Evolutionary conservation across 2,113 vertebrate species (phyloP), one percentile per base, ranked within the genome.

Genomic region (Labrus mixtus): DNA sequence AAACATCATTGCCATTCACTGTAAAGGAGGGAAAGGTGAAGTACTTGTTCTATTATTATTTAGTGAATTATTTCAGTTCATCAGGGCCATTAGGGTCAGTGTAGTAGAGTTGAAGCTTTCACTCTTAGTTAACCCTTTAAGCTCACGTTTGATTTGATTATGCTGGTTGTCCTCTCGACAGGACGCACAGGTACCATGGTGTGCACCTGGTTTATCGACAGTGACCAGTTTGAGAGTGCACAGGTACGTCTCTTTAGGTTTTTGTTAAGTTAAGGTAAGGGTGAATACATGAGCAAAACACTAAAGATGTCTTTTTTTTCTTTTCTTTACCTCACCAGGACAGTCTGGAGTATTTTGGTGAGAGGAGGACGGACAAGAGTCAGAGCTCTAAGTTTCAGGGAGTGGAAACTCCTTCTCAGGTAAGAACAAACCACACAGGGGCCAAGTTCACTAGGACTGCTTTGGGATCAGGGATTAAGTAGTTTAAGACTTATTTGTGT

Each of bases 331-430:
- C 3, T 61, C 46, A 48, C 13, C 12, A 90, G 98, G 97, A 96
- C 64, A 98, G 97, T 79, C 91, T 98, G 87, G 90, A 94, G 13
- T 97, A 96, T 87, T 99, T 99, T 91, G 98, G 97, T 23, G 95
- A 97, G 80, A 93, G 96, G 59, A 94, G 97, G 89, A 99, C 97
- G 0, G 97, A 99, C 86, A 97, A 94, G 92, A 95, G 93, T 79
- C 94, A 60, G 39, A 97, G 97, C 81, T 93, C 93, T 22, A 98
- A 99, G 83, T 99, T 96, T 79, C 97, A 99, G 78, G 97, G 97
- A 68, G 95, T 99, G 78, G 98, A 99, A 93, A 99, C 98, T 37
- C 98, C 98, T 10, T 99, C 98, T 56, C 98, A 99, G 95, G 98
- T 98, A 33, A 48, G 39, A 61, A 36, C 29, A 22, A 19, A 20